A percentile compares a stretch with the other conserved stretches of the same genome.
These are phyloP conservation scores for Lasioglossum villosulum DNA, from an alignment of 2,888 invertebrate genomes.

Conservation along the genomic window DNA sequence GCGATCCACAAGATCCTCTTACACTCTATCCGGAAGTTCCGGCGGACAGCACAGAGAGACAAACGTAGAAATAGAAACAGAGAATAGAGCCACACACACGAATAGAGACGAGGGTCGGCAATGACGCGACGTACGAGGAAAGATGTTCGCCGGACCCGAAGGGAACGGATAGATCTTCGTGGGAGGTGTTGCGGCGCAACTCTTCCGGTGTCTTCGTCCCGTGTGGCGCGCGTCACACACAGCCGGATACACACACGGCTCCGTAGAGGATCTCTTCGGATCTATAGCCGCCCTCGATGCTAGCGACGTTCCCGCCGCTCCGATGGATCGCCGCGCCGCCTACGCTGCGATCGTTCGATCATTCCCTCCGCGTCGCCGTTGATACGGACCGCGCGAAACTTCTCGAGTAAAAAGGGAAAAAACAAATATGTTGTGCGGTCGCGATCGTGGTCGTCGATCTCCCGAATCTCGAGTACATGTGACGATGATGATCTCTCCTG, in stretches of 20 bases:
- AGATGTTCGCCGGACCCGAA: neutral
- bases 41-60: neutral
- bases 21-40: neutral
- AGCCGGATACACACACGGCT: constrained; percentile 32
- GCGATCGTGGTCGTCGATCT: neutral
- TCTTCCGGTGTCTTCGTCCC: constrained; percentile 50
- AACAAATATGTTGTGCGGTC: neutral
- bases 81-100: neutral
- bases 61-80: neutral
- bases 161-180: constrained; percentile 38
- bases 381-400: neutral
- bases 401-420: neutral
- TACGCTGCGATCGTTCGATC: constrained; percentile 19
- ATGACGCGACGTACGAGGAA: neutral
- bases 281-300: constrained; percentile 20
- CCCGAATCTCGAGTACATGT: neutral
- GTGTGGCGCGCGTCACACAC: constrained; percentile 59
- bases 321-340: constrained; percentile 21
- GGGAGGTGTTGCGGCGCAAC: constrained; percentile 46
- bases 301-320: constrained; percentile 28
- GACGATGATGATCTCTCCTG: neutral
- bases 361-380: constrained; percentile 5
- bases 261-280: constrained; percentile 4
- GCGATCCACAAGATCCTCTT: neutral
- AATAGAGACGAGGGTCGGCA: neutral